Evolutionary conservation across 2,113 vertebrate genomes (phyloP), one percentile per base, ranked within the genome.

Genomic region (Strigops habroptila): DNA sequence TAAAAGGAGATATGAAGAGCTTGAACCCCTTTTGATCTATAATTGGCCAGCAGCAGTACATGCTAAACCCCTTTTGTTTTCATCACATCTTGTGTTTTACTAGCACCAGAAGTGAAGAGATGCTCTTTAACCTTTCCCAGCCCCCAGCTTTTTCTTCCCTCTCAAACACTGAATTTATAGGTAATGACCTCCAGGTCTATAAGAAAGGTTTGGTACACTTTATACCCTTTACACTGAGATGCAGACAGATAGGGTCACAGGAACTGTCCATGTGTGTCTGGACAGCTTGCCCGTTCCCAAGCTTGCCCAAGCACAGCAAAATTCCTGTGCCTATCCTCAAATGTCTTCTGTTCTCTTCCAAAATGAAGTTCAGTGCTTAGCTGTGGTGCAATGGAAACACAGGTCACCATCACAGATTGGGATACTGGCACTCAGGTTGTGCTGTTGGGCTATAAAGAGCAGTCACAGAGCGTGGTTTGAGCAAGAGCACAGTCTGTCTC

Each of bases 371-470:
- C 14, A 73, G 0, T 27, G 7, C 10, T 62, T 37, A 43, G 37
- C 12, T 80, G n/a, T 67, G 51, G 49, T 33, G 44, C 46, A 39
- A 14, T 25, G 22, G 35, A 67, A 71, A 22, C 16, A 63, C 41
- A 57, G 17, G 7, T 35, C 28, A 65, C 51, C 33, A 41, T 13
- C 1, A 3, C 23, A 59, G 41, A 18, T 10, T 27, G 15, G 28
- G n/a, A 6, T 27, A 21, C 18, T 24, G 5, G 19, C 24, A 53
- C 15, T 18, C 19, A n/a, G 8, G 24, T 15, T 31, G 7, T 57
- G 24, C 14, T 55, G 3, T 23, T 0, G 0, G 28, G 7, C 9
- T 23, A 39, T 14, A 33, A 82, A 55, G 37, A 59, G 67, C 4
- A 49, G 8, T 15, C 19, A 65, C 7, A 18, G 13, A 59, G 21